Conservation (phyloP, 2,113 vertebrate species). For the Talpa occidentalis region DNA sequence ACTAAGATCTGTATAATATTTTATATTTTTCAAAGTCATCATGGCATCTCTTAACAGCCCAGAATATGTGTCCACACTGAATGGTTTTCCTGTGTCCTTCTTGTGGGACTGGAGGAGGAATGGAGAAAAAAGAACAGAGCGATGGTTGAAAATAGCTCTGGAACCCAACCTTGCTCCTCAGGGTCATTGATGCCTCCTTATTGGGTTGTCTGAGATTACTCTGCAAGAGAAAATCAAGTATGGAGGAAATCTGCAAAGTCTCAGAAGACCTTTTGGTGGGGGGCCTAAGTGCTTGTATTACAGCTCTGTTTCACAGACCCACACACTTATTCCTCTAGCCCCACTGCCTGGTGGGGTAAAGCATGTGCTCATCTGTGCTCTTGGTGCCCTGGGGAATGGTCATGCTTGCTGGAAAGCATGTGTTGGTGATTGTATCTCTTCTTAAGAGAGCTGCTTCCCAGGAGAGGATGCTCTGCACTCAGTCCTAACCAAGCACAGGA, state of each 20-base stretch:
- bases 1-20: neutral
- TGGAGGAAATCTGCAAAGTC: neutral
- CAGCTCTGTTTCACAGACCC: neutral
- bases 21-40: slow-evolving; percentile 3
- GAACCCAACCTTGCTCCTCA: neutral
- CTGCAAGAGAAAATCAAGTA: neutral
- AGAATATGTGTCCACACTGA: neutral
- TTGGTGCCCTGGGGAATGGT: neutral
- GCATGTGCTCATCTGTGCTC: neutral
- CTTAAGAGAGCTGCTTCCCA: neutral
- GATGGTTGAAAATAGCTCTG: neutral
- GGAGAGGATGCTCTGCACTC: neutral
- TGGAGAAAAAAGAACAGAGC: neutral
- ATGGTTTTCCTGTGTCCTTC: neutral
- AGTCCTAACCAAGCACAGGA: neutral
- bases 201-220: neutral
- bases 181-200: neutral
- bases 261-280: neutral
- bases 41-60: neutral
- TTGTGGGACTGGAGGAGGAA: neutral
- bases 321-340: neutral
- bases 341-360: neutral
- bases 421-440: neutral
- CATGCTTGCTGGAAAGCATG: neutral
- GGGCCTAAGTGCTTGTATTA: neutral